These are phyloP conservation scores for Actinemys pallida DNA, from an alignment of 2,113 vertebrate genomes.

Conservation along the genomic window DNA sequence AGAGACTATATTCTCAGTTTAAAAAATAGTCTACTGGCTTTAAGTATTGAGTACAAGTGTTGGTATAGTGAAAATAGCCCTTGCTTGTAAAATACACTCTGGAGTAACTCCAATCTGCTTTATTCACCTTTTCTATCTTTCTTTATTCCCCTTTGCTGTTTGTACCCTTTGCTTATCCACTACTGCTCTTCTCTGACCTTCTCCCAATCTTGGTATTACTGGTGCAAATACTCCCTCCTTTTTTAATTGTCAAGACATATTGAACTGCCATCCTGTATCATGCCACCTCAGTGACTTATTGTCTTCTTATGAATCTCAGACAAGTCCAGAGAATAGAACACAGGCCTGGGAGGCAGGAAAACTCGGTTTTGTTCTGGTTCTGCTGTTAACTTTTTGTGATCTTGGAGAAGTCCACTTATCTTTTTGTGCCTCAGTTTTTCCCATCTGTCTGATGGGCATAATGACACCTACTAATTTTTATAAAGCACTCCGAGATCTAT, in stretches of 20 bases:
- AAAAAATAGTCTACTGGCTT: background rate
- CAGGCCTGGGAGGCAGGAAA: background rate
- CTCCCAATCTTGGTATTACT: background rate
- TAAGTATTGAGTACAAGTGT: background rate
- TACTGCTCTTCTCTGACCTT: background rate
- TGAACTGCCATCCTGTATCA: background rate
- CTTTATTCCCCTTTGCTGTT: background rate
- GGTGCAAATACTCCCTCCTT: background rate
- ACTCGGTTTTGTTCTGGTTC: background rate
- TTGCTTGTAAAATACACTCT: background rate
- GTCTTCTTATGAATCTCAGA: background rate
- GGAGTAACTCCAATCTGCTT: background rate
- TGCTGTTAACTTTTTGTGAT: background rate
- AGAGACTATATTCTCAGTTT: background rate
- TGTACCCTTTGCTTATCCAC: background rate
- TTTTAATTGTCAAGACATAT: background rate
- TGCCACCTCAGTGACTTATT: fast-evolving
- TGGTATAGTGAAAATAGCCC: fast-evolving
- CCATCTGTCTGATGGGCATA: background rate
- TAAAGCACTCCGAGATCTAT: background rate
- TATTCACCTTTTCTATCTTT: background rate
- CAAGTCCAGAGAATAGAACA: background rate
- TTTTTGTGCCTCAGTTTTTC: background rate
- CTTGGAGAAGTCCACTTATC: no score
- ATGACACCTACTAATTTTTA: background rate